Percentiles rank a stretch among this genome's conserved stretches.
phyloP scores from a whole-genome alignment of 64 coral and sea anemone species.

The Stylophora pistillata region DNA sequence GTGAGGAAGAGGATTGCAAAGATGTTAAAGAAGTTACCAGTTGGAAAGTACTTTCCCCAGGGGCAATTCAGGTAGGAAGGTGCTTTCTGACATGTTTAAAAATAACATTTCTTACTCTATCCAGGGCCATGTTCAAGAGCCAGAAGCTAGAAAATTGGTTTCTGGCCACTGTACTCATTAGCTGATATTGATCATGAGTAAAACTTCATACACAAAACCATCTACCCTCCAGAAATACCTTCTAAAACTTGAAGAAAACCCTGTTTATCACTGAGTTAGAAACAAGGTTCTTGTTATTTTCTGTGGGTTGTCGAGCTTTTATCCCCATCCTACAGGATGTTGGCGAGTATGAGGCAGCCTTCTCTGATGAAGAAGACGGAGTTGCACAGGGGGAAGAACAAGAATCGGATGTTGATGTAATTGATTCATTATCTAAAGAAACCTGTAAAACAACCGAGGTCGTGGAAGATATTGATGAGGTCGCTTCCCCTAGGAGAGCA shows the following conservation, averaged over 20 bases:
- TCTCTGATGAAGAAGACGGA: conserved; percentile 69
- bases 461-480: neutral
- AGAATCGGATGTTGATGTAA: neutral
- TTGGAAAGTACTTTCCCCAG: conserved; percentile 26
- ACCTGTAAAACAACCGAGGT: neutral
- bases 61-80: conserved; percentile 10
- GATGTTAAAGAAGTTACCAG: neutral
- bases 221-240: too few relatives aligned
- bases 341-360: conserved; percentile 85
- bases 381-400: neutral
- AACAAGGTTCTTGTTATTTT: too few relatives aligned
- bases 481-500: neutral
- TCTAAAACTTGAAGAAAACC: too few relatives aligned
- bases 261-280: too few relatives aligned
- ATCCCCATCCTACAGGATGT: conserved; percentile 18
- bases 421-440: neutral
- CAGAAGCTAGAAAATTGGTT: too few relatives aligned
- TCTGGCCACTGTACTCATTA: too few relatives aligned
- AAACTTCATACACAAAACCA: too few relatives aligned
- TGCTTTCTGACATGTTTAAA: too few relatives aligned
- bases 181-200: too few relatives aligned
- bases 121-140: too few relatives aligned
- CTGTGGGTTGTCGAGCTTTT: neutral
- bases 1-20: neutral
- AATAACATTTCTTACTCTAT: too few relatives aligned